phyloP scores from a whole-genome alignment of 2,113 vertebrate genomes.

The Columba janthina region DNA sequence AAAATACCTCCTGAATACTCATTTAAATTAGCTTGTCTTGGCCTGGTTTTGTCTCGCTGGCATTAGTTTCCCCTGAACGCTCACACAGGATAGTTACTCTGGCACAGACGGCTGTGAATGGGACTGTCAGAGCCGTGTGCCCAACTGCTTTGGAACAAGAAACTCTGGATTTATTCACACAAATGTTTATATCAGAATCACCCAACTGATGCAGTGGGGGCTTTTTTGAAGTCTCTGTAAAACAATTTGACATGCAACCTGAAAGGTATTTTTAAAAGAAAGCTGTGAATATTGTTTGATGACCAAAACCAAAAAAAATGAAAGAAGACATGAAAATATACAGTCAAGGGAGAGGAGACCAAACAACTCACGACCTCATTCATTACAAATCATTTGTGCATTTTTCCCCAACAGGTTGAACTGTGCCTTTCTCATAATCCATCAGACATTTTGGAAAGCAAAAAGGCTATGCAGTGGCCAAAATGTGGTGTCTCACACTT shows the following conservation, averaged over 20 bases:
- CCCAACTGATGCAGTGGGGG: not conserved
- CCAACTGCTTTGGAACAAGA: not conserved
- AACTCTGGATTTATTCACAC: not conserved
- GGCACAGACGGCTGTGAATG: not conserved
- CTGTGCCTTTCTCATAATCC: not conserved
- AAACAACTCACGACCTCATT: not conserved
- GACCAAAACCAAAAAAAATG: not conserved
- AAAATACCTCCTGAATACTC: conserved; percentile 35
- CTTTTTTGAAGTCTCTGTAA: not conserved
- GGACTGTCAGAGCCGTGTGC: not conserved
- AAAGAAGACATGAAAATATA: not conserved
- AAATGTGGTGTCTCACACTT: not conserved
- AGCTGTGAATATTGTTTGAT: not conserved
- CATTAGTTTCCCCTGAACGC: not conserved
- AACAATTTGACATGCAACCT: not conserved
- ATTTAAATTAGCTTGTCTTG: conserved; percentile 10
- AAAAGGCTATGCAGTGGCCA: not conserved
- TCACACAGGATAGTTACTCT: not conserved
- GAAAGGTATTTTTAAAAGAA: not conserved
- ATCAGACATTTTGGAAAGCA: not conserved
- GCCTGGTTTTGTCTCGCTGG: not conserved
- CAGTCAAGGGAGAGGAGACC: not conserved
- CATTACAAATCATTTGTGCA: not conserved
- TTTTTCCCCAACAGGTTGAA: not conserved
- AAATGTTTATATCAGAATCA: not conserved